These are phyloP conservation scores for Plotosus lineatus DNA, from an alignment of 2,113 vertebrate genomes.

Conservation along the genomic window DNA sequence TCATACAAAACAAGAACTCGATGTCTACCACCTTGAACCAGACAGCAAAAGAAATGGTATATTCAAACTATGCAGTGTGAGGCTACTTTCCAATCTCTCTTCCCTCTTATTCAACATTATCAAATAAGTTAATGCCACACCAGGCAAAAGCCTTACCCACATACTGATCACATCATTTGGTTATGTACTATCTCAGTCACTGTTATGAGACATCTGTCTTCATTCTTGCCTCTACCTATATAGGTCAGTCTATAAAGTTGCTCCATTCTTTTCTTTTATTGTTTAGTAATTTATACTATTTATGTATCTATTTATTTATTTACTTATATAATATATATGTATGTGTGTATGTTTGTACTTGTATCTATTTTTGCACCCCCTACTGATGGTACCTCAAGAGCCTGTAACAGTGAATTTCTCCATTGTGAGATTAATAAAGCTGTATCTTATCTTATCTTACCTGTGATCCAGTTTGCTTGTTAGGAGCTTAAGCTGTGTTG, in stretches of 20 bases:
- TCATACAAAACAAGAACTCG: conserved; percentile 36
- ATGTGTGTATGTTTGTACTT: too few relatives aligned
- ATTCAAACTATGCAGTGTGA: conserved; percentile 35
- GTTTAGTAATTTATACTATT: too few relatives aligned
- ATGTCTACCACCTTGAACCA: conserved; percentile 61
- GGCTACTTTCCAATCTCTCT: conserved; percentile 22
- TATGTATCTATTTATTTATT: too few relatives aligned
- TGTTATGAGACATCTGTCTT: not conserved
- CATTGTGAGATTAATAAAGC: too few relatives aligned
- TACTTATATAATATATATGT: too few relatives aligned
- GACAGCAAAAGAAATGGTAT: conserved; percentile 63
- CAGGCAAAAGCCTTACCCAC: conserved; percentile 20
- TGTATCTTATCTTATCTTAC: too few relatives aligned
- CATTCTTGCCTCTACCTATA: not conserved
- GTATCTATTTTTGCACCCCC: too few relatives aligned
- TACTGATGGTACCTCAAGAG: too few relatives aligned
- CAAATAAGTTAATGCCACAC: conserved; percentile 7
- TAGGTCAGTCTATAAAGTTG: too few relatives aligned
- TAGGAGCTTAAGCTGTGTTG: not conserved
- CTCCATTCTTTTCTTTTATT: too few relatives aligned
- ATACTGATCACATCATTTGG: not conserved
- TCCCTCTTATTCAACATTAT: conserved; percentile 31
- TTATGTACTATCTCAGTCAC: not conserved
- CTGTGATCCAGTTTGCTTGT: conserved; percentile 3
- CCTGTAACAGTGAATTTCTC: too few relatives aligned